Base-by-base conservation (phyloP, 2,888 invertebrate species). In the Autographa gamma region DNA sequence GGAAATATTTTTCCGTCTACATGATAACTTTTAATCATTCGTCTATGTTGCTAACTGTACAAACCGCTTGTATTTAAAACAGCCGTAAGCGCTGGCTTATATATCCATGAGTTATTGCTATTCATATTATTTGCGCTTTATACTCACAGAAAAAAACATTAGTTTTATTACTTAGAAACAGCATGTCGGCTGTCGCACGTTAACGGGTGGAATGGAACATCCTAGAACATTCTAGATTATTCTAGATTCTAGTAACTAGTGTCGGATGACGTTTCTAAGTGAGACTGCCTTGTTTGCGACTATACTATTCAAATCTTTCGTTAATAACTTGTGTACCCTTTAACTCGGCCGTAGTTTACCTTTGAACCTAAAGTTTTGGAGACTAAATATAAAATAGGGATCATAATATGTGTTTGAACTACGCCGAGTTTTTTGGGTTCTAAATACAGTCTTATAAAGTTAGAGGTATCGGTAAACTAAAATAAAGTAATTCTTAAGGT, bases 111-210 rank as follows among this genome's bases (percentile, higher is more conserved):
- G 69, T 73, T 38, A 25, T 66, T 73, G 65, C 60, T 71, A 19
- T 73, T 71, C 66, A 64, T 67, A 69, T 82, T 58, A 63, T 77
- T 82, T 84, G 77, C 81, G 82, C 86, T 83, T 85, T 52, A 64
- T 63, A 63, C 32, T 63, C 69, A 71, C 52, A 34, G 69, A 76
- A 54, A 48, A 56, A 77, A 81, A 74, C 81, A 73, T 78, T 75
- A 64, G 62, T 77, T 71, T 75, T 66, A 63, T 73, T 79, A 82
- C 82, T 77, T 73, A 74, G 71, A 72, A 76, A 74, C 68, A 34
- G 85, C 77, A 84, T 84, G 85, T 71, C 63, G 63, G 58, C 18
- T n/a, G 63, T 18, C 63, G 82, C 76, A 79, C 73, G 73, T 52
- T 48, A 60, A 62, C 25, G 59, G 81, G 68, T 56, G 25, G 31